Percentiles rank a stretch among this genome's conserved stretches.
These are phyloP conservation scores for Himalopsyche anomala DNA, from an alignment of 2,888 invertebrate species.

Conservation along the genomic window DNA sequence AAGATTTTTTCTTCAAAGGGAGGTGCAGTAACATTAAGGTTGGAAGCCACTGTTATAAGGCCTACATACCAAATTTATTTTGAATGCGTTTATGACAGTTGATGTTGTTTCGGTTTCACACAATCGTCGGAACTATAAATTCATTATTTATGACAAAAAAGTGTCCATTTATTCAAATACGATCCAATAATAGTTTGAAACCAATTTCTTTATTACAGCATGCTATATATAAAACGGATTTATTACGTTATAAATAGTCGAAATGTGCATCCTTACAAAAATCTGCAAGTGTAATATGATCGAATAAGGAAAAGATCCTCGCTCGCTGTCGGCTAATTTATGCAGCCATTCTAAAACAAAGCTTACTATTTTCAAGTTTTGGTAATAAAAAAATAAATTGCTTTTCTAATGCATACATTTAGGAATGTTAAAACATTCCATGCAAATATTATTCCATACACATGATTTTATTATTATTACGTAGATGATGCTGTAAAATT, in stretches of 20 bases:
- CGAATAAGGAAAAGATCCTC: not conserved
- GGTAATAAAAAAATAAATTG: slow-evolving; percentile 3
- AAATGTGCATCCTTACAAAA: too few species aligned
- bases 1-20: too few species aligned
- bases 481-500: not conserved
- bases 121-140: too few species aligned
- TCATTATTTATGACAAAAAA: slow-evolving; percentile 46
- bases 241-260: too few species aligned
- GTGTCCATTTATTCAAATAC: slow-evolving; percentile 54
- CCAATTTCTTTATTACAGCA: too few species aligned
- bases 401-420: not conserved
- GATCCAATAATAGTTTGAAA: too few species aligned
- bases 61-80: too few species aligned
- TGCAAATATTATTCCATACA: not conserved
- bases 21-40: too few species aligned
- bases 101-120: too few species aligned
- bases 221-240: too few species aligned
- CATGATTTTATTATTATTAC: not conserved
- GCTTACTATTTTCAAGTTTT: not conserved
- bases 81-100: too few species aligned
- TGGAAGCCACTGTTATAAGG: too few species aligned
- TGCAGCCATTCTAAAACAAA: slow-evolving; percentile 1
- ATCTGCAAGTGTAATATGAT: not conserved
- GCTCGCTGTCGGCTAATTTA: not conserved
- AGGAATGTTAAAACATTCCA: not conserved